Evolutionary conservation across 53 echinoderm and acorn worm species (phyloP), one percentile per base, ranked within the genome.

Genomic region (Pentamera pediparva): DNA sequence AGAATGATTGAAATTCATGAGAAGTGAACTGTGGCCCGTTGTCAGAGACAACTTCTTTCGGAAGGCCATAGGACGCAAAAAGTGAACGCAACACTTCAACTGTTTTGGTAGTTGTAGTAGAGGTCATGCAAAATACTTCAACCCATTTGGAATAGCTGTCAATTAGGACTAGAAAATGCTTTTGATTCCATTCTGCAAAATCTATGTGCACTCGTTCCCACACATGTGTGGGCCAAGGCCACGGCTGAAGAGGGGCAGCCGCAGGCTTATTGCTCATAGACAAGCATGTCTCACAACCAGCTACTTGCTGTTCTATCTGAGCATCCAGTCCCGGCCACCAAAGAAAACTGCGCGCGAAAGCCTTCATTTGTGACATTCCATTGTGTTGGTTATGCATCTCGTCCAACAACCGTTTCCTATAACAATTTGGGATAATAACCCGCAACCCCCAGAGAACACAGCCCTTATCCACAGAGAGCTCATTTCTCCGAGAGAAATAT

Each of bases 31-130:
- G 82, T 15, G 85, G 89, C 24, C 89, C 70, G 22, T 78, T 85
- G 45, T 85, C 82, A 9, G 75, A 78, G 28, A 85, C 89, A 41
- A 89, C 33, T 58, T 76, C 47, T 43, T 85, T 78, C 19, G 82
- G 85, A 28, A 89, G 36, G 29, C 89, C 85, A 75, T 78, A 65
- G 4, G 56, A 55, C 12, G 82, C 81, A 82, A 89, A 85, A 39
- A 85, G 30, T 33, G 38, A 59, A 32, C 82, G 35, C 54, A 89
- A 43, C 49, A 57, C 70, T 32, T 63, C 58, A 21, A 82, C 75
- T 11, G 77, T 75, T 47, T 56, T 36, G 20, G 33, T 59, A 31
- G 78, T 39, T 11, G 51, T 48, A 32, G 33, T 70, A 6, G 4
- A 12, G 30, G 4, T 30, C 82, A 75, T 75, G 22, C 37, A 33